phyloP scores from a whole-genome alignment of 2,888 invertebrate genomes.

The Cryptus armator region DNA sequence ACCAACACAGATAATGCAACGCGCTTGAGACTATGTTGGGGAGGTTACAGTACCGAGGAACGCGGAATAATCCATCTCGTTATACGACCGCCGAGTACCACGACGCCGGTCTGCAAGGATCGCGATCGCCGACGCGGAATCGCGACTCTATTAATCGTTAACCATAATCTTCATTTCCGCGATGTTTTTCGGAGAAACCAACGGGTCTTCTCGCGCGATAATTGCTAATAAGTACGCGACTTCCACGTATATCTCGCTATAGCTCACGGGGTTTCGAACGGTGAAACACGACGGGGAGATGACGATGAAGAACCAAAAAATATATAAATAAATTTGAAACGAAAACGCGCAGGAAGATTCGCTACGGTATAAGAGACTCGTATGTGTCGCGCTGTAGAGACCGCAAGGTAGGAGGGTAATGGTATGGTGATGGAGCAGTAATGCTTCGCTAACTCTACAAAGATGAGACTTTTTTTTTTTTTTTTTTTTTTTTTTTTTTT shows the following conservation, averaged over 20 bases:
- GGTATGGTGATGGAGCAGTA: slow-evolving; percentile 77
- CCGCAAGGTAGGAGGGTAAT: slow-evolving; percentile 66
- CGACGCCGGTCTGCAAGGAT: slow-evolving; percentile 16
- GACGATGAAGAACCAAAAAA: neutral
- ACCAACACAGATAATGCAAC: neutral
- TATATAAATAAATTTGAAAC: slow-evolving; percentile 2
- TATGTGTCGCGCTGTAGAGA: neutral
- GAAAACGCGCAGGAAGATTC: slow-evolving; percentile 25
- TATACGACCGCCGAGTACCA: slow-evolving; percentile 31
- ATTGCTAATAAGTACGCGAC: slow-evolving; percentile 50
- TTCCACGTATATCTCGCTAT: neutral
- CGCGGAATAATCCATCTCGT: slow-evolving; percentile 55
- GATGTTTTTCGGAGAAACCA: slow-evolving; percentile 63
- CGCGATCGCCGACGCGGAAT: slow-evolving; percentile 54
- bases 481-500: slow-evolving; percentile 55
- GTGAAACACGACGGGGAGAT: neutral
- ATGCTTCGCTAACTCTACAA: slow-evolving; percentile 77
- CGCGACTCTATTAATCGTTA: slow-evolving; percentile 59
- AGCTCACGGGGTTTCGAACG: too few relatives aligned
- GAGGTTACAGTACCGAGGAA: slow-evolving; percentile 25
- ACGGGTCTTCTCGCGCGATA: slow-evolving; percentile 27
- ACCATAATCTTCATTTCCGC: slow-evolving; percentile 56
- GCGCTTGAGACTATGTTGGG: neutral
- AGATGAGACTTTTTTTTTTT: slow-evolving; percentile 68
- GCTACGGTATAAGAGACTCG: slow-evolving; percentile 21